These are phyloP conservation scores for Nephrocerus scutellatus DNA, from an alignment of 2,888 invertebrate species.

Conservation along the genomic window DNA sequence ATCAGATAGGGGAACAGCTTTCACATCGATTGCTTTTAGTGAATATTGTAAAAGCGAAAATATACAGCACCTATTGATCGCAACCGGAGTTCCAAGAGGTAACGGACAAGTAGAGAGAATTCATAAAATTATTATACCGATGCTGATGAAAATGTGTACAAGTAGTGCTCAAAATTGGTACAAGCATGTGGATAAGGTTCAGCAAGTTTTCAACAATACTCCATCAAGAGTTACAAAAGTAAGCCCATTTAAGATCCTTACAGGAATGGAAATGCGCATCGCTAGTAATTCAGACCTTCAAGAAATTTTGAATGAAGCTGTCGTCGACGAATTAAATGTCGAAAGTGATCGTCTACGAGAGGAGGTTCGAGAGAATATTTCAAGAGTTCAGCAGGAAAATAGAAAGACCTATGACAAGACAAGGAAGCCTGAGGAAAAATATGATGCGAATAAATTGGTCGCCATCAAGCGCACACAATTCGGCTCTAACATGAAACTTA, in stretches of 20 bases:
- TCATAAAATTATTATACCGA: constrained; percentile 31
- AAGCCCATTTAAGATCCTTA: constrained; percentile 15
- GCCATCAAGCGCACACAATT: constrained; percentile 18
- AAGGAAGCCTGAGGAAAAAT: constrained; percentile 5
- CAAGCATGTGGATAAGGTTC: constrained; percentile 24
- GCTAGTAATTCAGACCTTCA: constrained; percentile 2
- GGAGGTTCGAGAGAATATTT: constrained; percentile 12
- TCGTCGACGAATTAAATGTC: constrained; percentile 2
- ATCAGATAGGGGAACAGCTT: constrained; percentile 39
- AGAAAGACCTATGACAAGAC: constrained; percentile 5
- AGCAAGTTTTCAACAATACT: constrained; percentile 31
- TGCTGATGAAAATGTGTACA: constrained; percentile 34
- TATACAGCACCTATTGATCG: constrained; percentile 28
- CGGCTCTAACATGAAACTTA: constrained; percentile 11
- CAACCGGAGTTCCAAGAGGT: constrained; percentile 33
- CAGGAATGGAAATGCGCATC: constrained; percentile 14
- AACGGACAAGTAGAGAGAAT: constrained; percentile 42
- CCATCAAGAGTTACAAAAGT: constrained; percentile 23
- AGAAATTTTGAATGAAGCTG: constrained; percentile 7
- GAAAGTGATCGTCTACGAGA: constrained; percentile 10
- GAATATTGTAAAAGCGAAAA: constrained; percentile 31
- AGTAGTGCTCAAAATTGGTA: constrained; percentile 32
- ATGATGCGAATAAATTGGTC: constrained; percentile 12
- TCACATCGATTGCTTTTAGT: constrained; percentile 34
- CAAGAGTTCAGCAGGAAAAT: constrained; percentile 11